phyloP scores from a whole-genome alignment of 2,888 invertebrate genomes.

The Mycalesis mineus region DNA sequence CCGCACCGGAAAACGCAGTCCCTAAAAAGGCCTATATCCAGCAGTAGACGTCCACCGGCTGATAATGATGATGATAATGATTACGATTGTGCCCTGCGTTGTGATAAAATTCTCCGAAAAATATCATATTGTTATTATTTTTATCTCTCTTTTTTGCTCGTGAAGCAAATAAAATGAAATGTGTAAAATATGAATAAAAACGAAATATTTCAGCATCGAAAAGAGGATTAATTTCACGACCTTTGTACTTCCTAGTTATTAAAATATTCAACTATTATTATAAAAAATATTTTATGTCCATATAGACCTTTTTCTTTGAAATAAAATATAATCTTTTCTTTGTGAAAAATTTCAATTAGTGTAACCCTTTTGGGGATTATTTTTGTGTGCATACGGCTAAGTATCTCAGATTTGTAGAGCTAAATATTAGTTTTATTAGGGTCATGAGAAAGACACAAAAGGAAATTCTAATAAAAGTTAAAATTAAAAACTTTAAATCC shows the following conservation, averaged over 20 bases:
- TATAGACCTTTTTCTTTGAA: not conserved
- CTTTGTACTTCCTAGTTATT: not conserved
- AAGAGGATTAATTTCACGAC: not conserved
- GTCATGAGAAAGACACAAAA: not conserved
- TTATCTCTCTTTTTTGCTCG: too few relatives aligned
- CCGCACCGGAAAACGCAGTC: too few relatives aligned
- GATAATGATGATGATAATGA: too few relatives aligned
- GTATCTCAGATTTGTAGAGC: not conserved
- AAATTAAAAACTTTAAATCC: not conserved
- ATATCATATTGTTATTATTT: too few relatives aligned
- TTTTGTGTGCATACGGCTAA: not conserved
- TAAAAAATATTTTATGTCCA: not conserved
- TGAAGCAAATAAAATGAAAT: too few relatives aligned
- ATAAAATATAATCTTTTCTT: constrained; percentile 7
- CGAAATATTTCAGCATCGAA: not conserved
- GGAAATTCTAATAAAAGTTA: not conserved
- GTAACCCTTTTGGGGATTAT: not conserved
- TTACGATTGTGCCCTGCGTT: too few relatives aligned
- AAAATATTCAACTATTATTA: not conserved
- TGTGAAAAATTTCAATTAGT: constrained; percentile 6
- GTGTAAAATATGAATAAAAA: not conserved
- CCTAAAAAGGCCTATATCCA: too few relatives aligned
- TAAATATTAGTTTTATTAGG: not conserved
- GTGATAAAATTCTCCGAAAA: too few relatives aligned
- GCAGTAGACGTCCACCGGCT: too few relatives aligned